Conservation (phyloP, 2,888 invertebrate species). For the Polymixis flavicincta region DNA sequence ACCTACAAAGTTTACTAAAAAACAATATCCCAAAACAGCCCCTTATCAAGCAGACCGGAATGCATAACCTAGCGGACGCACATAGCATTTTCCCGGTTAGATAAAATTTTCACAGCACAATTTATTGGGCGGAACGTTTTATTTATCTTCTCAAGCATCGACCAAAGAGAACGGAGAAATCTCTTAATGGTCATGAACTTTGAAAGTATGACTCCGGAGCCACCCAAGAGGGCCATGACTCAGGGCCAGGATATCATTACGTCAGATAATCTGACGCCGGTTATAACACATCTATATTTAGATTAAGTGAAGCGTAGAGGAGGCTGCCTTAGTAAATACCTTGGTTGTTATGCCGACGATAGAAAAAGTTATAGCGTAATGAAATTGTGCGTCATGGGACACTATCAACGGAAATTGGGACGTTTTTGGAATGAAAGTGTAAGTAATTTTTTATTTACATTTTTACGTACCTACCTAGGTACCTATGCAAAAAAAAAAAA, state of each 20-base stretch:
- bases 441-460: not conserved
- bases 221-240: slow-evolving; percentile 84
- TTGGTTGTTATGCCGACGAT: slow-evolving; percentile 52
- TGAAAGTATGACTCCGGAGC: slow-evolving; percentile 80
- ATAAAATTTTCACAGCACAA: slow-evolving; percentile 71
- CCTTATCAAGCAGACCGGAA: slow-evolving; percentile 51
- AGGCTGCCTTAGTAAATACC: slow-evolving; percentile 35
- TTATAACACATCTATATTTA: slow-evolving; percentile 76
- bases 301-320: slow-evolving; percentile 70
- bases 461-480: too few relatives aligned
- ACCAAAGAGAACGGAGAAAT: slow-evolving; percentile 76
- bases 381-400: slow-evolving; percentile 45
- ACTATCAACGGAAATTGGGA: slow-evolving; percentile 23
- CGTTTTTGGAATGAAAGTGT: not conserved
- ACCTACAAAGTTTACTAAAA: slow-evolving; percentile 16
- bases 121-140: slow-evolving; percentile 72
- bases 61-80: slow-evolving; percentile 48
- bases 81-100: slow-evolving; percentile 59
- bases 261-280: slow-evolving; percentile 81
- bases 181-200: slow-evolving; percentile 83
- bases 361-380: slow-evolving; percentile 41
- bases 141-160: slow-evolving; percentile 76
- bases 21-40: slow-evolving; percentile 54
- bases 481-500: too few relatives aligned
- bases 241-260: slow-evolving; percentile 83